A percentile compares a stretch with the other conserved stretches of the same genome.
Conservation (phyloP, 2,113 vertebrate genomes). For the Elgaria multicarinata region DNA sequence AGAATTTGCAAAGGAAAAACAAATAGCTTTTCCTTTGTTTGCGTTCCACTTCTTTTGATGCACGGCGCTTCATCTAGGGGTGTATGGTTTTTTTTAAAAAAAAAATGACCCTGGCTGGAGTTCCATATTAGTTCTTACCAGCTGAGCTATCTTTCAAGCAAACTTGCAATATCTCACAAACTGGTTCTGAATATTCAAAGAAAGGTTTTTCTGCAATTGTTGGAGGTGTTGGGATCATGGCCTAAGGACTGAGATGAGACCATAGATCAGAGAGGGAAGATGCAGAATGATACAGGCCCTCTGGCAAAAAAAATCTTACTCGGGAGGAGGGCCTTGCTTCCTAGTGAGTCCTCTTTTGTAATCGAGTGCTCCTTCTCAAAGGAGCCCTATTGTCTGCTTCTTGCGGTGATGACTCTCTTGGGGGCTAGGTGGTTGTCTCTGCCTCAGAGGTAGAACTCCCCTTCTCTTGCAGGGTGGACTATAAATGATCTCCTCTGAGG, state of each 20-base stretch:
- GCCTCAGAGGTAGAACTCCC: too few species aligned
- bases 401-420: too few species aligned
- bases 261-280: background rate
- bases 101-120: conserved; percentile 30
- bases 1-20: conserved; percentile 68
- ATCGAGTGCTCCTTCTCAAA: too few species aligned
- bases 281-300: too few species aligned
- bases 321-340: too few species aligned
- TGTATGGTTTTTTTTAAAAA: conserved; percentile 28
- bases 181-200: background rate
- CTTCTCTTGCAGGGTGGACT: too few species aligned
- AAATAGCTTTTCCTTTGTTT: conserved; percentile 59
- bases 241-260: too few species aligned
- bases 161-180: conserved; percentile 45
- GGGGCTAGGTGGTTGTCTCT: too few species aligned
- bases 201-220: background rate
- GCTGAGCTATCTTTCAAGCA: conserved; percentile 54
- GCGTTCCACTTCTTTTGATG: conserved; percentile 66
- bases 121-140: conserved; percentile 60
- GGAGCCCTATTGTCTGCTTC: too few species aligned
- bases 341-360: too few species aligned
- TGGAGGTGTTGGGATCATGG: background rate
- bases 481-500: too few species aligned
- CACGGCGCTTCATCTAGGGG: conserved; percentile 47
- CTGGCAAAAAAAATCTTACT: too few species aligned